These are phyloP conservation scores for Mungos mungo DNA, from an alignment of 2,113 vertebrate species.

Conservation along the genomic window DNA sequence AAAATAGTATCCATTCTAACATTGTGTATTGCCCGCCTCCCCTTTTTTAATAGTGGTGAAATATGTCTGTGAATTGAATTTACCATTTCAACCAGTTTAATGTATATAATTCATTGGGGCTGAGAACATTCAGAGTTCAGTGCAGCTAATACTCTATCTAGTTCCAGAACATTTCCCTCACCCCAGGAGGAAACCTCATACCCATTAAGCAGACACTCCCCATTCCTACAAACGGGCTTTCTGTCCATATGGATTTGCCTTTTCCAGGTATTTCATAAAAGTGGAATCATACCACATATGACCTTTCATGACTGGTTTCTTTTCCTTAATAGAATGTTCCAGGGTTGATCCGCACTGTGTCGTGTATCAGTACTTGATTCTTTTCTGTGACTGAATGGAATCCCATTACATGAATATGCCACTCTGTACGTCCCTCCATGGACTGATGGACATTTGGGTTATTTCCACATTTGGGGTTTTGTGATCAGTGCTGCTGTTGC, in stretches of 20 bases:
- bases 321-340: not conserved
- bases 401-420: not conserved
- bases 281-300: fast-evolving
- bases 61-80: not conserved
- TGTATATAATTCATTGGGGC: fast-evolving
- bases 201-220: fast-evolving
- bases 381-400: not conserved
- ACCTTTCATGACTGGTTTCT: not conserved
- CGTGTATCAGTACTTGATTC: not conserved
- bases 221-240: fast-evolving
- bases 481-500: fast-evolving
- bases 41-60: not conserved
- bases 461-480: not conserved
- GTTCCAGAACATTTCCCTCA: not conserved
- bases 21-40: not conserved
- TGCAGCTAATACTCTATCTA: fast-evolving
- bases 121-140: not conserved
- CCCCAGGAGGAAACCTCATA: not conserved
- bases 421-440: no score
- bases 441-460: fast-evolving
- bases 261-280: not conserved
- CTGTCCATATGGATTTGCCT: not conserved
- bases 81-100: not conserved
- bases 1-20: not conserved
- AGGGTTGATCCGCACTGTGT: not conserved